A percentile compares a stretch with the other conserved stretches of the same genome.
Evolutionary conservation across 1,140 invertebrate genomes (phyloP).

Genomic region (Heliothis virescens): DNA sequence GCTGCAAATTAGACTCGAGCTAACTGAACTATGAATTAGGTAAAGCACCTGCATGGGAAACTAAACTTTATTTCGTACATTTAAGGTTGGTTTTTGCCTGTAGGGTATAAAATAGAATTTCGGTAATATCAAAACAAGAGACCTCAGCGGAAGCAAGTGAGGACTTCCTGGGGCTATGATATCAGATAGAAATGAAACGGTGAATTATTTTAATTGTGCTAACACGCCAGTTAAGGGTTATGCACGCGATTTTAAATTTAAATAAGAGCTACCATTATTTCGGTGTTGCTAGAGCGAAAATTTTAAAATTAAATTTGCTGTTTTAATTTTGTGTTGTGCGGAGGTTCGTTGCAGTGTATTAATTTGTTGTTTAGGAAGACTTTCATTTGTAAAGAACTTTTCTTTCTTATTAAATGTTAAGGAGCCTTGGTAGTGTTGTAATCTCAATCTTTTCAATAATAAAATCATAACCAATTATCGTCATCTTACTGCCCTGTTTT

Average conservation of each 20-base stretch:
- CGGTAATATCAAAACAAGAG: constrained; percentile 58
- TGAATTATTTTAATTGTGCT: constrained; percentile 57
- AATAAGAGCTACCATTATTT: not conserved
- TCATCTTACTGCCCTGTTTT: no score
- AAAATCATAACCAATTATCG: no score
- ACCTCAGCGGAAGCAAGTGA: constrained; percentile 51
- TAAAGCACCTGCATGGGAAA: not conserved
- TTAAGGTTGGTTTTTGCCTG: constrained; percentile 46
- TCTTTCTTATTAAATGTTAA: not conserved
- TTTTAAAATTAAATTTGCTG: not conserved
- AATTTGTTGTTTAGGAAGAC: not conserved
- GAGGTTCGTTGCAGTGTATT: constrained; percentile 1
- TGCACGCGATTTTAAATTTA: not conserved
- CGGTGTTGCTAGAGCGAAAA: not conserved
- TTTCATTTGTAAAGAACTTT: not conserved
- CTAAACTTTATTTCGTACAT: not conserved
- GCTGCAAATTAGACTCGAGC: constrained; percentile 20
- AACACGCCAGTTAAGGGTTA: constrained; percentile 43
- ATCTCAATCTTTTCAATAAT: no score
- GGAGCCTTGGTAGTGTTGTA: no score
- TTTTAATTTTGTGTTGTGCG: not conserved
- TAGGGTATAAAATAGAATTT: constrained; percentile 45
- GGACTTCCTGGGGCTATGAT: constrained; percentile 56
- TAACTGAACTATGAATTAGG: constrained; percentile 34
- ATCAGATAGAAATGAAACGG: constrained; percentile 58